Percentiles rank a stretch among this genome's conserved stretches.
Evolutionary conservation across 1,140 invertebrate genomes (phyloP).

Genomic region (Dendrolimus kikuchii): DNA sequence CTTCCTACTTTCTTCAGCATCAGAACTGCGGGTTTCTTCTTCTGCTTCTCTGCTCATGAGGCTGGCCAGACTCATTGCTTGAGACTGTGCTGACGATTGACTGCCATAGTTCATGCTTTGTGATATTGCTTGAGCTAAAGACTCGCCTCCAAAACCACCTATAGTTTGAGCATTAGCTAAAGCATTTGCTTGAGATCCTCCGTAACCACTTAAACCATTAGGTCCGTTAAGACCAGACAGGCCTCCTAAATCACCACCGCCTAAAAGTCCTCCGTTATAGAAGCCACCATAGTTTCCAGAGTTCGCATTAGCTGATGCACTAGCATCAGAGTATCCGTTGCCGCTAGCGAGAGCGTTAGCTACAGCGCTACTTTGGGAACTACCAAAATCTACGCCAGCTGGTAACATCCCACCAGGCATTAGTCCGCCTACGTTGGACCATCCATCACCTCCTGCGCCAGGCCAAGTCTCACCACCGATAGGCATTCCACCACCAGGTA

Average conservation of each 20-base stretch:
- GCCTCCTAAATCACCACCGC: conserved; percentile 4
- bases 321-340: conserved; percentile 2
- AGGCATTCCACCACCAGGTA: too few relatives aligned
- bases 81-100: conserved; percentile 9
- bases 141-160: background rate
- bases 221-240: too few relatives aligned
- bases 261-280: conserved; percentile 2
- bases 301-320: conserved; percentile 3
- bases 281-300: background rate
- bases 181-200: conserved; percentile 10
- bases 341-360: conserved; percentile 11
- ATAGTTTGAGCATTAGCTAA: conserved; percentile 12
- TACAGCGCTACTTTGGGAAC: conserved; percentile 7
- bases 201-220: conserved; percentile 2
- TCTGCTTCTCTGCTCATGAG: background rate
- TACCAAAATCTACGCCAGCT: background rate
- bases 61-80: conserved; percentile 1
- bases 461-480: too few relatives aligned
- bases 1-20: too few relatives aligned
- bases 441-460: background rate
- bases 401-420: background rate
- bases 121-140: background rate
- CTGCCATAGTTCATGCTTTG: conserved; percentile 9
- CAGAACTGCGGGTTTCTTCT: background rate
- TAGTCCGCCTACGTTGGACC: background rate